Conservation (phyloP, 2,113 vertebrate species). For the Rhodinocichla rosea region DNA sequence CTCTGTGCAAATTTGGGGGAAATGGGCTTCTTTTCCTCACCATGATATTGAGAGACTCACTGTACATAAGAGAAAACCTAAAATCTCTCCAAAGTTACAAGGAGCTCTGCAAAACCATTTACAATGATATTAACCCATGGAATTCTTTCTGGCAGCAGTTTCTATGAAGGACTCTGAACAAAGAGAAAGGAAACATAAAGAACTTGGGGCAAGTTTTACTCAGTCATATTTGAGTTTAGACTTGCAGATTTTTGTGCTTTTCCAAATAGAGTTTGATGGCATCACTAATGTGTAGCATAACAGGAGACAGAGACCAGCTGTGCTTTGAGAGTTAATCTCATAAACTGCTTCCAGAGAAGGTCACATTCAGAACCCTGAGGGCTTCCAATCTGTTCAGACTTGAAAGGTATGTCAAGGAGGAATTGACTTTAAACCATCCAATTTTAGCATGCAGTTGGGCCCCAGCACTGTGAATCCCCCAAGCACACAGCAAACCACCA, state of each 20-base stretch:
- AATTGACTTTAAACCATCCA: constrained; percentile 27
- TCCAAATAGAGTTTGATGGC: constrained; percentile 40
- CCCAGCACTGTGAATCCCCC: neutral
- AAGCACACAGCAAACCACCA: neutral
- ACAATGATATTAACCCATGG: neutral
- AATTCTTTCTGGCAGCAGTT: neutral
- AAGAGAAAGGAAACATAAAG: neutral
- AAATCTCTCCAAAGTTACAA: neutral
- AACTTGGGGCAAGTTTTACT: neutral
- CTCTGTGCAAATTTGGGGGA: neutral
- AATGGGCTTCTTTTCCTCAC: neutral
- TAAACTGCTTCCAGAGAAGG: constrained; percentile 59
- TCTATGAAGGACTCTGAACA: neutral
- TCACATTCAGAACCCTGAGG: constrained; percentile 41
- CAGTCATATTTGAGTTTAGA: neutral
- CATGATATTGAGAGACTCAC: neutral
- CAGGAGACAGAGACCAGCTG: constrained; percentile 40
- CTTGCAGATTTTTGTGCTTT: constrained; percentile 21
- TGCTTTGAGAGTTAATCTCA: constrained; percentile 53
- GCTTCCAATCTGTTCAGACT: constrained; percentile 55
- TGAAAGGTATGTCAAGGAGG: constrained; percentile 58
- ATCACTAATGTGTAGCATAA: constrained; percentile 36
- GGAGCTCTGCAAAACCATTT: neutral
- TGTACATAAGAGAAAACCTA: neutral
- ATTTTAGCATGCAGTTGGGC: constrained; percentile 14